Conservation (phyloP, 2,113 vertebrate genomes). For the Aldabrachelys gigantea region DNA sequence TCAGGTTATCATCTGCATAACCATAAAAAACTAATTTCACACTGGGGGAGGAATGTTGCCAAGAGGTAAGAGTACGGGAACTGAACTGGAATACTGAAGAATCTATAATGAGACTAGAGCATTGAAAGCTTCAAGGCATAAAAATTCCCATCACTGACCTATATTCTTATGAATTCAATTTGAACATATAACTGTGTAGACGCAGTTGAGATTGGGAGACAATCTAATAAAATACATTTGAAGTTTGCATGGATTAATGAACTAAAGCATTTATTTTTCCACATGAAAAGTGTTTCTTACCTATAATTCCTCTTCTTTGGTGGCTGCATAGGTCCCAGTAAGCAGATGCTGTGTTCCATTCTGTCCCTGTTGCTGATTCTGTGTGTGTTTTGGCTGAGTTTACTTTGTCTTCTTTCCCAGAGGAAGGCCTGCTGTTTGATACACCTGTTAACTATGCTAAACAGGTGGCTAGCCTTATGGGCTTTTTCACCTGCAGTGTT, state of each 20-base stretch:
- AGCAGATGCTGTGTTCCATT: slow-evolving; percentile 38
- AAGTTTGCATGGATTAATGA: neutral
- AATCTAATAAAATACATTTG: neutral
- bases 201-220: neutral
- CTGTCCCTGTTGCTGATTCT: slow-evolving; percentile 39
- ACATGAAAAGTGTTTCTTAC: neutral
- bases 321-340: slow-evolving; percentile 1
- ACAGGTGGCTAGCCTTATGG: slow-evolving; percentile 68
- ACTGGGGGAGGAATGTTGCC: neutral
- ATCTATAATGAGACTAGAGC: neutral
- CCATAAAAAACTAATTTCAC: neutral
- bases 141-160: neutral
- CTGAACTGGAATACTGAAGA: neutral
- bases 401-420: slow-evolving; percentile 25
- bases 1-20: neutral
- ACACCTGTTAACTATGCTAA: slow-evolving; percentile 61
- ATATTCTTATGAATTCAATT: neutral
- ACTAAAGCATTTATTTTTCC: neutral
- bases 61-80: neutral
- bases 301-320: slow-evolving; percentile 30
- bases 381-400: slow-evolving; percentile 21
- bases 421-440: slow-evolving; percentile 63
- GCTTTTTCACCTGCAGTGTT: slow-evolving; percentile 52
- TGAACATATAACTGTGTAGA: neutral
- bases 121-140: neutral